phyloP scores from a whole-genome alignment of 2,888 invertebrate species.

The Scelioninae gen. 2 region DNA sequence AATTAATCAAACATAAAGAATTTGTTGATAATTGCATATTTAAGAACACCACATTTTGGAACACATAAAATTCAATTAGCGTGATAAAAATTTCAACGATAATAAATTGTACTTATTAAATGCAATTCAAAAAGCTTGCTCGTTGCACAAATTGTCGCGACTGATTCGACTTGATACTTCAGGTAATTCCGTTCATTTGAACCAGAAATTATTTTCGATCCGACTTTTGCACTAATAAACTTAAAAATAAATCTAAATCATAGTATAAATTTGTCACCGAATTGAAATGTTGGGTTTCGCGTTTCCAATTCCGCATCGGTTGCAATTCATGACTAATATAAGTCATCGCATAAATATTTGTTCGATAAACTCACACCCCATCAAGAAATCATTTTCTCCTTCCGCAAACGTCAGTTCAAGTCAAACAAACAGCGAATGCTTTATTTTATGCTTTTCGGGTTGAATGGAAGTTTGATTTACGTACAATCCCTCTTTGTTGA shows the following conservation, averaged over 20 bases:
- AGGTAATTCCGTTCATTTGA: slow-evolving; percentile 3
- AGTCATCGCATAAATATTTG: slow-evolving; percentile 37
- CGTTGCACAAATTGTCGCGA: no score
- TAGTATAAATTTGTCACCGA: slow-evolving; percentile 34
- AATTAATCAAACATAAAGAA: no score
- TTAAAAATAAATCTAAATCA: slow-evolving; percentile 53
- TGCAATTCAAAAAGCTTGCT: no score
- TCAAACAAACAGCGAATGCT: background rate
- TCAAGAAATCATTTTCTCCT: background rate
- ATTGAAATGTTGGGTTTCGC: slow-evolving; percentile 21
- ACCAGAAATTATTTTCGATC: slow-evolving; percentile 38
- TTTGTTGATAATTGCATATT: no score
- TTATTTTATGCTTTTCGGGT: no score
- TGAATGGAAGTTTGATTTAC: background rate
- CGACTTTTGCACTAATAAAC: slow-evolving; percentile 39
- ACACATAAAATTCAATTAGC: no score
- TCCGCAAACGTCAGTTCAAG: background rate
- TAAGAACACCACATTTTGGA: no score
- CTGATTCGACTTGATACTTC: background rate
- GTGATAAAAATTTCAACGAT: no score
- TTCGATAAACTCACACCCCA: background rate
- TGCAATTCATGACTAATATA: slow-evolving; percentile 26
- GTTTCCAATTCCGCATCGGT: slow-evolving; percentile 11
- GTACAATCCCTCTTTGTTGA: slow-evolving; percentile 12
- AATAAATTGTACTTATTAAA: no score